phyloP scores from a whole-genome alignment of 2,113 vertebrate genomes.

The Apeltes quadracus region DNA sequence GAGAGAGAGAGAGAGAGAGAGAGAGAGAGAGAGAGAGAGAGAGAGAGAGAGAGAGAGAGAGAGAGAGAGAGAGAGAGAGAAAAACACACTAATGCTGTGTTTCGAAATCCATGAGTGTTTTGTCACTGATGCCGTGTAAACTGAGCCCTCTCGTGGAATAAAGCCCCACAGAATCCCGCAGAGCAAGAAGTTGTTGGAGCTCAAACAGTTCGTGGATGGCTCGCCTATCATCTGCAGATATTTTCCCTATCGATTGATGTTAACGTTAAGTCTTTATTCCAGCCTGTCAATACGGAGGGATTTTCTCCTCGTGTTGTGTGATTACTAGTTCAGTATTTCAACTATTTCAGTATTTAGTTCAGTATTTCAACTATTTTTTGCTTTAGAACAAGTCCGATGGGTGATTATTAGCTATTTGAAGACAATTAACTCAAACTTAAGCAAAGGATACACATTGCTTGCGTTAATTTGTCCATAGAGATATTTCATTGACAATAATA shows the following conservation, averaged over 20 bases:
- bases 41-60: background rate
- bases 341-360: background rate
- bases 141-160: slow-evolving; percentile 12
- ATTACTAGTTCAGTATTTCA: background rate
- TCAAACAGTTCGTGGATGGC: background rate
- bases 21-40: too few relatives aligned
- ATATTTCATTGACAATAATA: background rate
- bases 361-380: background rate
- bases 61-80: background rate
- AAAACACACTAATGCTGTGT: slow-evolving; percentile 19
- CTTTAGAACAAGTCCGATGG: background rate
- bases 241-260: background rate
- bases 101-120: slow-evolving; percentile 34
- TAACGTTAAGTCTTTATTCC: background rate
- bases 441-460: background rate
- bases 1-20: background rate
- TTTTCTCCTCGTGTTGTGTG: background rate
- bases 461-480: background rate
- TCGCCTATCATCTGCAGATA: background rate
- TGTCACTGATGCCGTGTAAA: slow-evolving; percentile 40
- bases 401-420: background rate
- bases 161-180: background rate
- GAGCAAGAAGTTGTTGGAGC: background rate
- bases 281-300: background rate
- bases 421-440: background rate